phyloP scores from a whole-genome alignment of 2,797 vertebrate species.

The Bradypodion pumilum region DNA sequence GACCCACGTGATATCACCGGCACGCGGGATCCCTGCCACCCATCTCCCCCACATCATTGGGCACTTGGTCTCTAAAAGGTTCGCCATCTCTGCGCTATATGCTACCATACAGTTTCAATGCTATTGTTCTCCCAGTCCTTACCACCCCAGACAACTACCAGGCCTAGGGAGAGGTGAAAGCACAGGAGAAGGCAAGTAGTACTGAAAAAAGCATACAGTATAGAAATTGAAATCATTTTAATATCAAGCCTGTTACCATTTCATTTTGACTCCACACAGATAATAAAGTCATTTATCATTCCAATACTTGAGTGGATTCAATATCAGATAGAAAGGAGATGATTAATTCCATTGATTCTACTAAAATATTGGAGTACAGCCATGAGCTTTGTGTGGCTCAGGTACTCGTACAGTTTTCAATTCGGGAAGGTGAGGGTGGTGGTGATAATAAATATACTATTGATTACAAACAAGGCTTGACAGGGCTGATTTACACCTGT shows the following conservation, averaged over 20 bases:
- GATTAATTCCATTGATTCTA: constrained; percentile 80
- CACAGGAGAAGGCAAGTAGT: not conserved
- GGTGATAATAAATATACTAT: constrained; percentile 68
- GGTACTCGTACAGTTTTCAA: constrained; percentile 59
- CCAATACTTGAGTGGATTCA: constrained; percentile 54
- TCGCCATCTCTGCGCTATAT: not conserved
- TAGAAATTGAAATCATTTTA: constrained; percentile 37
- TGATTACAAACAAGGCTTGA: constrained; percentile 73
- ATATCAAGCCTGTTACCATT: constrained; percentile 15
- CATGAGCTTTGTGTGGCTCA: constrained; percentile 31
- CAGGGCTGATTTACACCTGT: constrained; percentile 62
- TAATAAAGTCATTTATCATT: constrained; percentile 80
- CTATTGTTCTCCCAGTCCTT: not conserved
- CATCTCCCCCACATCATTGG: no score
- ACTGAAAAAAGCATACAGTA: constrained; percentile 10
- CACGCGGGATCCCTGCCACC: no score
- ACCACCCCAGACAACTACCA: not conserved
- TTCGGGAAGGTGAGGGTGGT: not conserved
- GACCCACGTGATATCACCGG: no score
- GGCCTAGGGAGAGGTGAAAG: not conserved
- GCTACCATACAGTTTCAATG: not conserved
- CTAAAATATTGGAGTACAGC: constrained; percentile 62
- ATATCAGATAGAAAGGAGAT: constrained; percentile 70
- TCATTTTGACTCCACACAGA: constrained; percentile 51
- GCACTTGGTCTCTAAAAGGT: no score